Evolutionary conservation across 2,888 invertebrate genomes (phyloP), one percentile per base, ranked within the genome.

Genomic region (Tuberolachnus salignus): DNA sequence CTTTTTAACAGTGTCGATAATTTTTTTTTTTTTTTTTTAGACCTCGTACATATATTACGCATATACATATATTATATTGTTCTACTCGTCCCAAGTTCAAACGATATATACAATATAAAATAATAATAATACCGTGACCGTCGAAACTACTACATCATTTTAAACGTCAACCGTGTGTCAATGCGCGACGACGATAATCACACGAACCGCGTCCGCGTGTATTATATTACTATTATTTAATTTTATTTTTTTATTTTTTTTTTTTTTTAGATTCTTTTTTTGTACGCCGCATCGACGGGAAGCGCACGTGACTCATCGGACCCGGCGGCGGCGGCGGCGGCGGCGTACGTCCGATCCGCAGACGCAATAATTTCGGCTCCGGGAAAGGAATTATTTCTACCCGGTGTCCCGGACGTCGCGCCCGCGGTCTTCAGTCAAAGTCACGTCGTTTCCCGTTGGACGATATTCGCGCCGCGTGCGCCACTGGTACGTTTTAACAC

Each of bases 381-480:
- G 63, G 73, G 73, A 44, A 73, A 72, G 63, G 63, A 63, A 64
- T 74, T 21, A 34, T 34, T n/a, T n/a, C n/a, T n/a, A 51, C 61
- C 63, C 73, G 49, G 64, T 64, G 3, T 34, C 34, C 67, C 78
- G 78, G 78, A 78, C 42, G 78, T 69, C 10, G 69, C 78, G n/a
- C n/a, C n/a, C n/a, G 69, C 78, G 78, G 78, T 78, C 78, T 78
- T 78, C 78, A 78, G 78, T 78, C 78, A 78, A 78, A 78, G 78
- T 78, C 78, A 78, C 42, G 21, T 14, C 67, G 26, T 34, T 67
- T 67, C 67, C 67, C 13, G 67, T 34, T 23, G 42, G 63, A 44
- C 63, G 19, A 63, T 63, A 63, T 63, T 42, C 19, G 23, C 9
- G 21, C 57, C 14, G 19, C 13, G 16, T 8, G 53, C 14, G 4